A percentile compares a stretch with the other conserved stretches of the same genome.
Evolutionary conservation across 2,797 vertebrate genomes (phyloP).

Genomic region (Phoeniculus purpureus): DNA sequence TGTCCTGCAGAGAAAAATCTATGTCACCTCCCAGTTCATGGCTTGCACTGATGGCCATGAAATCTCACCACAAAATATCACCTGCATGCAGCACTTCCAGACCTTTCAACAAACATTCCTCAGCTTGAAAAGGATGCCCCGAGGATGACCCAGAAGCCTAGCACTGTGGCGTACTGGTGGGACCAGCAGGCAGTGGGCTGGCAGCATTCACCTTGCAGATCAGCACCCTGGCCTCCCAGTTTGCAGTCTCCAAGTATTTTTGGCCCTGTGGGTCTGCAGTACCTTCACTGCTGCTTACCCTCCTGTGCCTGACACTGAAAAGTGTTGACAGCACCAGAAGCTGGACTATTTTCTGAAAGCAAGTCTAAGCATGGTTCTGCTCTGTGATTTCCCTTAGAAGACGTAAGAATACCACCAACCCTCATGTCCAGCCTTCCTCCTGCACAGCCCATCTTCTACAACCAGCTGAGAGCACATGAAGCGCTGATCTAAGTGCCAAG

Average conservation of each 20-base stretch:
- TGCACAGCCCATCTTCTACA: not conserved
- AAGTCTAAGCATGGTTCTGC: not conserved
- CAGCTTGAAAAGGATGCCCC: not conserved
- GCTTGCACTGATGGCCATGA: not conserved
- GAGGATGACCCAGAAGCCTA: not conserved
- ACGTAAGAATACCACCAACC: not conserved
- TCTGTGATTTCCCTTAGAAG: not conserved
- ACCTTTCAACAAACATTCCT: not conserved
- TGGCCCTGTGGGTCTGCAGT: not conserved
- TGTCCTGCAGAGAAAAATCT: not conserved
- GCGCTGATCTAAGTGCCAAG: not conserved
- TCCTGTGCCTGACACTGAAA: not conserved
- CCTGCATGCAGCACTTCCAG: not conserved
- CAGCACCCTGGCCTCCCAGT: not conserved
- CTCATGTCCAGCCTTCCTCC: not conserved
- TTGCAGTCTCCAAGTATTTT: not conserved
- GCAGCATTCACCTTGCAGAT: not conserved
- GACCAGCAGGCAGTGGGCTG: not conserved
- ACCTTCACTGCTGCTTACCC: not conserved
- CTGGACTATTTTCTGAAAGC: constrained; percentile 1
- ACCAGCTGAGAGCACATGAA: not conserved
- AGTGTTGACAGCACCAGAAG: not conserved
- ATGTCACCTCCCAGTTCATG: not conserved
- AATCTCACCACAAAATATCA: not conserved
- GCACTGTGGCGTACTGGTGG: not conserved